A percentile compares a stretch with the other conserved stretches of the same genome.
Evolutionary conservation across 2,797 vertebrate species (phyloP).

Genomic region (Sebastes itinus): DNA sequence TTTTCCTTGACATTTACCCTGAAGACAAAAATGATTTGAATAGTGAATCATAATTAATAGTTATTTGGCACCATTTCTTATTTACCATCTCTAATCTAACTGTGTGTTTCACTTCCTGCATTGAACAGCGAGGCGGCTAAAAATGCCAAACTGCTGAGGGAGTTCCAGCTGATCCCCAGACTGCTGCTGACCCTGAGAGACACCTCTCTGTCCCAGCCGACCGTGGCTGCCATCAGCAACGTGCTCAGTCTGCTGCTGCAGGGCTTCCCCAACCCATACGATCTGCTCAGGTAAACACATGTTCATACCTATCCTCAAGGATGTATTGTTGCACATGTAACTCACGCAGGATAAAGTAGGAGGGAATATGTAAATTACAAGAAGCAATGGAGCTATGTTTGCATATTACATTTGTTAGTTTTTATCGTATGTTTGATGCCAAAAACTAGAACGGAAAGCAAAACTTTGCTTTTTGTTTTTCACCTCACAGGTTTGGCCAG

Average conservation of each 20-base stretch:
- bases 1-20: not conserved
- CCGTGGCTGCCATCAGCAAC: constrained; percentile 92
- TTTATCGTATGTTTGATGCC: not conserved
- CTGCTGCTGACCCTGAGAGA: constrained; percentile 94
- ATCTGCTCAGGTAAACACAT: constrained; percentile 90
- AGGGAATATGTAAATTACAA: not conserved
- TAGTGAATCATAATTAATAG: not conserved
- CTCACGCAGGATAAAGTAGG: not conserved
- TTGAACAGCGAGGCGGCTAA: constrained; percentile 91
- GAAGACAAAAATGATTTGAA: not conserved
- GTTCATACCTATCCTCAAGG: not conserved
- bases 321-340: not conserved
- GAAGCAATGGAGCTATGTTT: not conserved
- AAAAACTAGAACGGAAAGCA: not conserved
- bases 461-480: not conserved
- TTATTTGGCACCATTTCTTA: not conserved
- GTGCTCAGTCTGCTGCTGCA: constrained; percentile 96
- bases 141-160: constrained; percentile 94
- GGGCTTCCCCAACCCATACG: constrained; percentile 93
- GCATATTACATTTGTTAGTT: not conserved
- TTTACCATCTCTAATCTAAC: not conserved
- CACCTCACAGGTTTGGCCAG: constrained; percentile 90
- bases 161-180: constrained; percentile 95
- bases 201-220: constrained; percentile 93
- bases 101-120: rapidly evolving